phyloP scores from a whole-genome alignment of 2,797 vertebrate genomes.

The Syngnathus acus region DNA sequence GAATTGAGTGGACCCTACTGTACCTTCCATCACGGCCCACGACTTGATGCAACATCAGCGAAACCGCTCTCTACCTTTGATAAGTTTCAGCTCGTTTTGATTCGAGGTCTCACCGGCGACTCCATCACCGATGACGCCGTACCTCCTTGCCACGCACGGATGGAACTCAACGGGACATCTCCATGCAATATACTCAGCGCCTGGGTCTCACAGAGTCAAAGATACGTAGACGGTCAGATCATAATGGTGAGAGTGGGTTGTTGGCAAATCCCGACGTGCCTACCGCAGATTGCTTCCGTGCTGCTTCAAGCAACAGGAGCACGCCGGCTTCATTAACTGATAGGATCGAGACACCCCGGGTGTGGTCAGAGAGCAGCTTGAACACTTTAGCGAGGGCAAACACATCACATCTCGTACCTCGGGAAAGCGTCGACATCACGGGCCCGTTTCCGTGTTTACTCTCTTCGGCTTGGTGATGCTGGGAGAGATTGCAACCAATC shows the following conservation, averaged over 20 bases:
- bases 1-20: constrained; percentile 39
- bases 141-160: constrained; percentile 22
- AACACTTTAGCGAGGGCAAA: constrained; percentile 17
- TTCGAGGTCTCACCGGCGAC: constrained; percentile 30
- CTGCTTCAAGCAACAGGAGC: constrained; percentile 31
- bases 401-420: constrained; percentile 6
- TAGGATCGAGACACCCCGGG: constrained; percentile 46
- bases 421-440: too few relatives aligned
- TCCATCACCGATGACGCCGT: constrained; percentile 38
- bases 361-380: constrained; percentile 18
- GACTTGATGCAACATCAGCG: constrained; percentile 27
- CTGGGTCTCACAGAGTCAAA: constrained; percentile 30
- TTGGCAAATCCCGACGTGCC: constrained; percentile 41
- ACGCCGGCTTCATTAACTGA: constrained; percentile 63
- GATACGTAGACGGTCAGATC: constrained; percentile 37
- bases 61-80: constrained; percentile 28
- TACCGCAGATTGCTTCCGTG: constrained; percentile 48
- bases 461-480: too few relatives aligned
- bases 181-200: constrained; percentile 27
- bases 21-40: constrained; percentile 38
- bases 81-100: constrained; percentile 18
- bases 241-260: constrained; percentile 25
- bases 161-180: constrained; percentile 22
- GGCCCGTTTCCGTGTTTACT: too few relatives aligned
- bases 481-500: background rate